Base-by-base conservation (phyloP, 2,888 invertebrate genomes). In the Boloria euphrosyne region DNA sequence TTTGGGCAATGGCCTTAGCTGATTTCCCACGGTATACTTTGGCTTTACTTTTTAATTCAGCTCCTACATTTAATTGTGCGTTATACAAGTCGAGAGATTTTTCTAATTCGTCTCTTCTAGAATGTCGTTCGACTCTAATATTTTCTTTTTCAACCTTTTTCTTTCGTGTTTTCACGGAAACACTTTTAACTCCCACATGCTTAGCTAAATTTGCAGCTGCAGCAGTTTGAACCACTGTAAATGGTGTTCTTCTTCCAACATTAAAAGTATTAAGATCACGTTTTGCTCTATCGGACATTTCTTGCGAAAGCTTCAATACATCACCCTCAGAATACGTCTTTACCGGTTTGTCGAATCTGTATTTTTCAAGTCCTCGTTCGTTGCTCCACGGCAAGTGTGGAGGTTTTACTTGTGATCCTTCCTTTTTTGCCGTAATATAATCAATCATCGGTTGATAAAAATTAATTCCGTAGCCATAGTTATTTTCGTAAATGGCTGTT, bases 361-460 rank as follows among this genome's bases (percentile, higher is more conserved):
- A 95, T 80, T 95, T 94, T 73, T 93, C 92, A 71, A 95, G 87
- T 46, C 94, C 95, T 76, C 95, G 93, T 82, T 96, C 96, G 83
- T 95, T 94, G 68, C 93, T 93, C 94, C 95, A 95, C 66, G 96
- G 96, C 73, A 96, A 89, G 86, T 96, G 95, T 73, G 96, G 95
- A 46, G 93, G 92, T 58, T 86, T 85, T 0, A 81, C 75, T 17
- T 78, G 66, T 17, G 83, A 74, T 62, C 91, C 93, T 62, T 85
- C 90, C 74, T 94, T 93, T 88, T 95, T 96, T 53, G 93, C 94
- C 80, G 95, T 95, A 75, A 97, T 94, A 80, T 96, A 96, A 86
- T 97, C 96, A 78, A 97, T 94, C 96, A 97, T 96, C 58, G 97
- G 97, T 84, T 96, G 96, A 87, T 97, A 97, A 86, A 94, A 96